Base-by-base conservation (phyloP, 2,113 vertebrate species). In the Lucifuga dentata region DNA sequence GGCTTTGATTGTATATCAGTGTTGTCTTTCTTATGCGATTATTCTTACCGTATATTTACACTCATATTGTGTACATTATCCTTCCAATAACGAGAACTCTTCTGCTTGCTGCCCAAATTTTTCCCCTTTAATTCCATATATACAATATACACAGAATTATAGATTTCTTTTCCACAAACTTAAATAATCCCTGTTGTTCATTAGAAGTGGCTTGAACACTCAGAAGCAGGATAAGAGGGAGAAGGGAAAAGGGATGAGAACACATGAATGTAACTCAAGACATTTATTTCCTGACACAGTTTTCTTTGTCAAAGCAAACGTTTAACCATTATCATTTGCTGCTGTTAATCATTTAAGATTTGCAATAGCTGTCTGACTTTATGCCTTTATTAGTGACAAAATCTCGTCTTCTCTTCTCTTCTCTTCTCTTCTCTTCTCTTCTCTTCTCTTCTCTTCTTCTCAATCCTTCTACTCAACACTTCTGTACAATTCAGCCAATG, bases 401-500 rank as follows among this genome's bases (percentile, higher is more conserved):
- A 16, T 51, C 19, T 45, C 46, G 39, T n/a, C 3, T 17, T 45
- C 55, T 38, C 53, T 41, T 11, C 3, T 32, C 19, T 32, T 16
- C 20, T 65, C n/a, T 48, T 60, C 45, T 19, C 20, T 39, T 21
- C 35, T 24, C 45, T 48, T 19, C 11, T 50, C 41, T 50, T 43
- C 53, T 45, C 29, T 46, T 17, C 53, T 62, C 57, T 48, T 9
- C 69, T 82, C 46, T 79, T 19, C 70, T 74, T 50, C 78, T 78
- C 78, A 84, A 51, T 43, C 48, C 75, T 76, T 9, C 23, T 67
- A 51, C 83, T 85, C 83, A 85, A 89, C 93, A 90, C 93, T 94
- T 91, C 91, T 94, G 91, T 92, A 92, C 91, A 77, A 87, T 85
- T 91, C 92, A 92, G 91, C 93, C 92, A 88, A 83, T 82, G 79